Evolutionary conservation across 2,113 vertebrate species (phyloP).

Genomic region (Clarias batrachus): DNA sequence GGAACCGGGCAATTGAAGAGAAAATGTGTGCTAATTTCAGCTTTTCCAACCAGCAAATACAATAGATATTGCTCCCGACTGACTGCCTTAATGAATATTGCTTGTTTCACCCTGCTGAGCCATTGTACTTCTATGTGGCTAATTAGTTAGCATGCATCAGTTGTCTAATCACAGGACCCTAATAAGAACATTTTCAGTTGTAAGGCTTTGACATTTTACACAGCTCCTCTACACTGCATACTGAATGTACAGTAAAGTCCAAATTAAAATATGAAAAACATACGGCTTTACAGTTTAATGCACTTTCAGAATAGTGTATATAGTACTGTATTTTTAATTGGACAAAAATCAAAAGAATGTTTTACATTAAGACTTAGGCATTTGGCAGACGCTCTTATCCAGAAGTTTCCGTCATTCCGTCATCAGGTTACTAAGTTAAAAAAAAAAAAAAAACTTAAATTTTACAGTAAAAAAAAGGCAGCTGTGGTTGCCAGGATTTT

Average conservation of each 20-base stretch:
- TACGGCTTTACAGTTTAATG: background rate
- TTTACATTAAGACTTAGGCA: too few species aligned
- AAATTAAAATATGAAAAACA: background rate
- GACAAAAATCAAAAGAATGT: background rate
- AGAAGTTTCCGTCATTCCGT: too few species aligned
- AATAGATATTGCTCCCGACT: slow-evolving; percentile 17
- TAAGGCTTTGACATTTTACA: background rate
- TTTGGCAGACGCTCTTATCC: too few species aligned
- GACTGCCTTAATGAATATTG: slow-evolving; percentile 27
- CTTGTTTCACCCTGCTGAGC: slow-evolving; percentile 6
- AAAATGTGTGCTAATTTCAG: slow-evolving; percentile 15
- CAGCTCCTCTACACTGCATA: background rate
- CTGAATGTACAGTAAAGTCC: background rate
- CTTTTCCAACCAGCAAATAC: slow-evolving; percentile 13
- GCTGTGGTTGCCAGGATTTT: too few species aligned
- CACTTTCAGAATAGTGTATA: background rate
- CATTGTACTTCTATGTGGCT: slow-evolving; percentile 19
- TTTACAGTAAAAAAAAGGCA: too few species aligned
- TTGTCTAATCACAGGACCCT: background rate
- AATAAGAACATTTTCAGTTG: background rate
- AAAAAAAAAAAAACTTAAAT: too few species aligned
- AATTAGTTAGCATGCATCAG: slow-evolving; percentile 24
- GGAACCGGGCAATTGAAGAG: background rate
- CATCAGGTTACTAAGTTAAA: too few species aligned
- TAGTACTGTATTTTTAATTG: background rate